Evolutionary conservation across 2,113 vertebrate species (phyloP), one percentile per base, ranked within the genome.

Genomic region (Sturnus vulgaris): DNA sequence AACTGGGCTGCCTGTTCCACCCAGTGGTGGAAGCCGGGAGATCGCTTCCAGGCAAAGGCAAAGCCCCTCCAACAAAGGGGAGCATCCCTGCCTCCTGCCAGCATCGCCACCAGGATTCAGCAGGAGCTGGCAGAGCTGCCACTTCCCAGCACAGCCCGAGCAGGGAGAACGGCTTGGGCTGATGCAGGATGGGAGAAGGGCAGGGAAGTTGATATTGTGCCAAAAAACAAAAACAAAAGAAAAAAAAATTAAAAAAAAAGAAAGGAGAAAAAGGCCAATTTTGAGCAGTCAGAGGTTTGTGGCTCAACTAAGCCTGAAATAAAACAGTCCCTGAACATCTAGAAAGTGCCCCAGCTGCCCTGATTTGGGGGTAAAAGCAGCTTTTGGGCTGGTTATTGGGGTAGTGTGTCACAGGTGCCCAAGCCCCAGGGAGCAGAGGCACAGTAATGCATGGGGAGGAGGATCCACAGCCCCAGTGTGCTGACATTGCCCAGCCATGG

Each of bases 1-100:
- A 97, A 96, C 90, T 82, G 93, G 93, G 87, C 57, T 68, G 88
- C 73, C 93, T 96, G 92, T 96, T 96, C 96, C 95, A 96, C 90
- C 93, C 96, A 96, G 96, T 16, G 80, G 95, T 76, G 42, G 93
- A 96, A 95, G 72, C 7, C 27, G 28, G 63, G 96, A 96, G 63
- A 79, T 68, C 10, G 88, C 79, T 52, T 61, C 60, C 82, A 94
- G 91, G 72, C 12, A 23, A 46, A 84, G 82, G 85, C 92, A 92
- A 59, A 94, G 52, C 60, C 69, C 77, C 77, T 14, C 47, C 77
- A 59, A 72, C 85, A 90, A 85, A 63, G 56, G 64, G 47, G 46
- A 95, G 65, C 91, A 78, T 49, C 86, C n/a, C 31, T 25, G 39
- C 64, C n/a, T 53, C 49, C 66, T 30, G 9, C 49, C 4, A 0